Evolutionary conservation across 2,888 invertebrate species (phyloP).

Genomic region (Bombyx huttoni): DNA sequence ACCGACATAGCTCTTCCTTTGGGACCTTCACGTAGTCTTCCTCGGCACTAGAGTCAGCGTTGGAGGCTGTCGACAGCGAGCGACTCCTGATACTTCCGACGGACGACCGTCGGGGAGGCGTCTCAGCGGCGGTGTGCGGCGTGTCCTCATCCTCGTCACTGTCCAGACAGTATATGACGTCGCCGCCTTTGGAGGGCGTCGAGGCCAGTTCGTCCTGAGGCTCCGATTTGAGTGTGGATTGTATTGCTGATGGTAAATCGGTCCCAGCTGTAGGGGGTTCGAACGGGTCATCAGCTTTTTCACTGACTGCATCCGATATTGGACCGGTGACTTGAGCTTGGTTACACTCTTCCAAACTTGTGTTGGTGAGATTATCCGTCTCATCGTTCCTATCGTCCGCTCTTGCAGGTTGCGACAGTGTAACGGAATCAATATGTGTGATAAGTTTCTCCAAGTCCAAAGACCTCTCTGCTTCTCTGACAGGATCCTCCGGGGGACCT

Average conservation of each 20-base stretch:
- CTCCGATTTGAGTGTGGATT: conserved; percentile 22
- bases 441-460: conserved; percentile 54
- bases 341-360: neutral
- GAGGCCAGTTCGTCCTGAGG: conserved; percentile 9
- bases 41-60: neutral
- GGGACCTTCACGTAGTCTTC: conserved; percentile 7
- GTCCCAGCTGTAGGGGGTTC: neutral
- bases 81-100: neutral
- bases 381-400: conserved; percentile 3
- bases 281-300: neutral
- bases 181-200: conserved; percentile 1
- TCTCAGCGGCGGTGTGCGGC: conserved; percentile 18
- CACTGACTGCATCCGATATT: neutral
- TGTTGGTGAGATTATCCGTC: neutral
- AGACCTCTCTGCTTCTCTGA: conserved; percentile 50
- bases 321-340: neutral
- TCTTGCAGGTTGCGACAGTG: neutral
- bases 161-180: conserved; percentile 38
- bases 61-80: neutral
- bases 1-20: conserved; percentile 19
- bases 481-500: conserved; percentile 29
- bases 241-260: neutral
- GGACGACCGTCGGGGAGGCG: conserved; percentile 24
- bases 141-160: conserved; percentile 46
- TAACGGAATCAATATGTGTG: conserved; percentile 13